These are phyloP conservation scores for Neotoma lepida DNA, from an alignment of 2,113 vertebrate species.

Conservation along the genomic window DNA sequence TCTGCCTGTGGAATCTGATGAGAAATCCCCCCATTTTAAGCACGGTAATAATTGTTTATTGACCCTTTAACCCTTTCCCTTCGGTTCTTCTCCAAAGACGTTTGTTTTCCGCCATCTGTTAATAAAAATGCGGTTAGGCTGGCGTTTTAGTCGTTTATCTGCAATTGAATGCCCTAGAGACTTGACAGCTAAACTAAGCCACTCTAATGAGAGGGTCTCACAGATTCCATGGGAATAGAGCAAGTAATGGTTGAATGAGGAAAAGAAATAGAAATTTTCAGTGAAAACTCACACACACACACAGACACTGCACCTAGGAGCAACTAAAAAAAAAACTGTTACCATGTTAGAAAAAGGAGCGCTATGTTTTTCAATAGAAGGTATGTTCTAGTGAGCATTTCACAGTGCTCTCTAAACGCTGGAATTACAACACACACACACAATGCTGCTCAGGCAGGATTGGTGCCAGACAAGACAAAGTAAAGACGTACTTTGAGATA, in stretches of 20 bases:
- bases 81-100: constrained; percentile 63
- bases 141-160: constrained; percentile 62
- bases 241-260: not conserved
- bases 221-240: constrained; percentile 29
- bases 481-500: not conserved
- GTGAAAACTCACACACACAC: not conserved
- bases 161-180: constrained; percentile 57
- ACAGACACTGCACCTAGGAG: not conserved
- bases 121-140: constrained; percentile 60
- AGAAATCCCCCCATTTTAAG: constrained; percentile 47
- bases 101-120: constrained; percentile 72
- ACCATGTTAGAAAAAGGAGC: not conserved
- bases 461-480: constrained; percentile 28
- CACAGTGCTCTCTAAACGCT: not conserved
- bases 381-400: not conserved
- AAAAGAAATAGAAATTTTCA: constrained; percentile 31
- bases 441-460: not conserved
- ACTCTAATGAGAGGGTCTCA: constrained; percentile 58
- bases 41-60: constrained; percentile 73
- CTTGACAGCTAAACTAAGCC: constrained; percentile 62
- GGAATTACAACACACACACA: not conserved
- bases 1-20: not conserved
- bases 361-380: not conserved
- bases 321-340: not conserved
- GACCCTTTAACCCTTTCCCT: constrained; percentile 69